Percentiles rank a stretch among this genome's conserved stretches.
Evolutionary conservation across 2,888 invertebrate genomes (phyloP).

Genomic region (Trissonchulus latispiculum): DNA sequence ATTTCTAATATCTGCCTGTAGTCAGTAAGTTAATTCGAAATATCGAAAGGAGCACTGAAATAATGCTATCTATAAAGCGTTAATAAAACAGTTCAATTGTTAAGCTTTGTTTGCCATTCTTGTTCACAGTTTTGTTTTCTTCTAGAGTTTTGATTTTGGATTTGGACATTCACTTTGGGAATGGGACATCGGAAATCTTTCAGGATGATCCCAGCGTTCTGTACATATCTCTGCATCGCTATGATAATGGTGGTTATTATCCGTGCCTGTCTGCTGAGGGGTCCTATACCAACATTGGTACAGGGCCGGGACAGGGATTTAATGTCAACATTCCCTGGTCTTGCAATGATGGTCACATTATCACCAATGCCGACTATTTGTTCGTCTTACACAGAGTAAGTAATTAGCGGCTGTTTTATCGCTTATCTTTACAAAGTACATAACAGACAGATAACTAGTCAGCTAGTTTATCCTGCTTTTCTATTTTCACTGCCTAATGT

Average conservation of each 20-base stretch:
- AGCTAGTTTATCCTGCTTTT: too few species aligned
- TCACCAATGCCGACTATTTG: neutral
- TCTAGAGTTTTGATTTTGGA: neutral
- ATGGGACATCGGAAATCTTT: neutral
- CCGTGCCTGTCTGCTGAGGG: neutral
- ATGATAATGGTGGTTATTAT: neutral
- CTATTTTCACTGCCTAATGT: too few species aligned
- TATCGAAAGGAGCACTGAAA: too few species aligned
- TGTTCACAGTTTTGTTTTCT: neutral
- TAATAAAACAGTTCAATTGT: too few species aligned
- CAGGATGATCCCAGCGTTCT: neutral
- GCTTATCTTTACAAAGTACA: too few species aligned
- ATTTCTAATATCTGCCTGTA: too few species aligned
- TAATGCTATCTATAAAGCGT: too few species aligned
- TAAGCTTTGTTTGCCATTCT: too few species aligned
- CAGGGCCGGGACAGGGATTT: neutral
- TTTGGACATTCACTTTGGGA: neutral
- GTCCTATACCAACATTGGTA: neutral
- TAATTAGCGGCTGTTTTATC: too few species aligned
- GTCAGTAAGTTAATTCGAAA: too few species aligned
- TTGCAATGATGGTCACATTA: neutral
- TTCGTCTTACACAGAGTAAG: neutral
- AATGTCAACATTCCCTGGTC: neutral
- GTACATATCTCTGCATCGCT: neutral
- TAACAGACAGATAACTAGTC: too few species aligned